Evolutionary conservation across 2,797 vertebrate genomes (phyloP).

Genomic region (Diplodus sargus): DNA sequence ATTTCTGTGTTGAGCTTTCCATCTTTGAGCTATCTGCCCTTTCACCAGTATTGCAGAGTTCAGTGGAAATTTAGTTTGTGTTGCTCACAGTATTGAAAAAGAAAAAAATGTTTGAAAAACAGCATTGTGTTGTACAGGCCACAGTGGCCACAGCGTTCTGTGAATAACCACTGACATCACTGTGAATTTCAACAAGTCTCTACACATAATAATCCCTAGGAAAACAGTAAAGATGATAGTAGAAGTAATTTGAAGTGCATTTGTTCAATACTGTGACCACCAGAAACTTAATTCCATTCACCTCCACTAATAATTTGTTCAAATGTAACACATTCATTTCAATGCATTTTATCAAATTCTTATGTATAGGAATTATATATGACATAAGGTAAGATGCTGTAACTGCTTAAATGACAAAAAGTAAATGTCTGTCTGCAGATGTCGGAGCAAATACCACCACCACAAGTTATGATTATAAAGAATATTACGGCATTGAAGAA

Average conservation of each 20-base stretch:
- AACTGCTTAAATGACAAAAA: not conserved
- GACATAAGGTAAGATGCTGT: not conserved
- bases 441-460: fast-evolving
- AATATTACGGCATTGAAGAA: too few species aligned
- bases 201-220: not conserved
- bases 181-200: not conserved
- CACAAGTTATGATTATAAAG: not conserved
- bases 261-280: not conserved
- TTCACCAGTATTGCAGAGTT: not conserved
- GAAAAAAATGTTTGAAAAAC: not conserved
- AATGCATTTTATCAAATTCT: not conserved
- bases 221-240: not conserved
- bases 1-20: not conserved
- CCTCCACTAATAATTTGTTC: not conserved
- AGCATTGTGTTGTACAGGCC: not conserved
- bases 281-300: not conserved
- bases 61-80: not conserved
- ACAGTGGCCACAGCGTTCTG: not conserved
- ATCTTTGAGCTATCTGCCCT: not conserved
- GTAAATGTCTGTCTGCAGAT: conserved; percentile 45
- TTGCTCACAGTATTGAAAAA: not conserved
- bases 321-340: not conserved
- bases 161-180: not conserved
- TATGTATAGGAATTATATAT: not conserved
- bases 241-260: not conserved